Percentiles rank a stretch among this genome's conserved stretches.
Conservation (phyloP, 2,888 invertebrate species). For the Limnephilus lunatus region DNA sequence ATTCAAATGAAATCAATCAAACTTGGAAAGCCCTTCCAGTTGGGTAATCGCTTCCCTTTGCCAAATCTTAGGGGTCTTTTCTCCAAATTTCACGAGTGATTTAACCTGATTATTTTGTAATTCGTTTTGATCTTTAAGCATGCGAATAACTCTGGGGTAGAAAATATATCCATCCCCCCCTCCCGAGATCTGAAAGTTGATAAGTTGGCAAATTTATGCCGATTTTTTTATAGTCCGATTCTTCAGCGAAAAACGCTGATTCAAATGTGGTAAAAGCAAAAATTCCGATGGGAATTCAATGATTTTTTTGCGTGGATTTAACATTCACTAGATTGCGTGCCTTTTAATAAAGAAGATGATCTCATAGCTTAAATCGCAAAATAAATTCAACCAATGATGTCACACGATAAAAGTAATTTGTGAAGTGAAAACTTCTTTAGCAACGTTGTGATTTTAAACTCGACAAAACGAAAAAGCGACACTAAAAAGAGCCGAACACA, state of each 20-base stretch:
- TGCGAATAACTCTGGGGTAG: slow-evolving; percentile 39
- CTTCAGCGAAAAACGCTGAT: background rate
- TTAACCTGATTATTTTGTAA: slow-evolving; percentile 53
- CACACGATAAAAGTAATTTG: background rate
- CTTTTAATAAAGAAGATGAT: background rate
- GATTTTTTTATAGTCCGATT: slow-evolving; percentile 40
- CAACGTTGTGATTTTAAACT: no score
- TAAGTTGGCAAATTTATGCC: slow-evolving; percentile 38
- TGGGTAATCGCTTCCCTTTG: slow-evolving; percentile 27
- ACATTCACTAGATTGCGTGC: background rate
- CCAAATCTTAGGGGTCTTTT: slow-evolving; percentile 48
- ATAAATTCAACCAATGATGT: background rate
- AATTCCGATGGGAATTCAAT: background rate
- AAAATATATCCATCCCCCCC: slow-evolving; percentile 17
- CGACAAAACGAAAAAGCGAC: no score
- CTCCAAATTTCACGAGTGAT: slow-evolving; percentile 52
- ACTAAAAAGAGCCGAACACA: no score
- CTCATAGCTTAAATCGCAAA: background rate
- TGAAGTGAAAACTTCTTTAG: no score
- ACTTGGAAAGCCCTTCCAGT: slow-evolving; percentile 22
- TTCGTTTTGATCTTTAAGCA: slow-evolving; percentile 52
- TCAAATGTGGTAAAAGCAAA: background rate
- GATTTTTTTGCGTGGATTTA: background rate
- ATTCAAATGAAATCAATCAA: slow-evolving; percentile 48
- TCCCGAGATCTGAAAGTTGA: slow-evolving; percentile 19